Evolutionary conservation across 2,797 vertebrate genomes (phyloP).

Genomic region (Eleutherodactylus coqui): DNA sequence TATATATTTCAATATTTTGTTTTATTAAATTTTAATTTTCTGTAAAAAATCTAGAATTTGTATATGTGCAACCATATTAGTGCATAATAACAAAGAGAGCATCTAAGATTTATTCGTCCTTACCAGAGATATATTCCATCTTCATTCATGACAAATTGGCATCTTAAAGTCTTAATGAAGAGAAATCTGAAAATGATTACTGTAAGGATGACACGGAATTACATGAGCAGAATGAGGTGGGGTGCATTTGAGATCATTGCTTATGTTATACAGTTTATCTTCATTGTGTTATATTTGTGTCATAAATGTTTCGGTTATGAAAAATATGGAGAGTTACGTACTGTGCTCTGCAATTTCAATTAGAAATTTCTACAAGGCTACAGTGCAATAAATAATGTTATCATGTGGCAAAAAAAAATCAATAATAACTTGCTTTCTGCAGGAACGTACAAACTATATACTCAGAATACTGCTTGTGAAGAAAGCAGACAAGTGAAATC

Average conservation of each 20-base stretch:
- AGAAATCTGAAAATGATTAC: conserved; percentile 62
- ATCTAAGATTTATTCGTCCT: conserved; percentile 33
- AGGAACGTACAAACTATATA: not conserved
- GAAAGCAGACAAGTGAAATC: not conserved
- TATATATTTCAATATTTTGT: not conserved
- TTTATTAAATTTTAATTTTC: not conserved
- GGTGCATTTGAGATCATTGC: conserved; percentile 37
- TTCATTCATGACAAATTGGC: conserved; percentile 61
- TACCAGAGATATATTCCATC: conserved; percentile 54
- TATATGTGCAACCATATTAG: conserved; percentile 14
- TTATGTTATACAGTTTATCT: conserved; percentile 60
- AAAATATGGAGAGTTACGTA: conserved; percentile 46
- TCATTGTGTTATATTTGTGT: conserved; percentile 60
- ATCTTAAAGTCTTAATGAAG: conserved; percentile 62
- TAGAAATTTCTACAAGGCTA: conserved; percentile 38
- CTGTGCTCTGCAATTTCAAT: conserved; percentile 35
- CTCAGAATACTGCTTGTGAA: conserved; percentile 9
- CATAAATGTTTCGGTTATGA: conserved; percentile 45
- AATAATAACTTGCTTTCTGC: conserved; percentile 30
- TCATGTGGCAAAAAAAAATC: conserved; percentile 13
- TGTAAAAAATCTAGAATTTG: conserved; percentile 1
- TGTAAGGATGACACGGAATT: conserved; percentile 51
- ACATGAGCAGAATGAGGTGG: conserved; percentile 37
- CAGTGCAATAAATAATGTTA: conserved; percentile 47
- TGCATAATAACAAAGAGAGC: conserved; percentile 1